Conservation (phyloP, 2,888 invertebrate genomes). For the Lymantria dispar region DNA sequence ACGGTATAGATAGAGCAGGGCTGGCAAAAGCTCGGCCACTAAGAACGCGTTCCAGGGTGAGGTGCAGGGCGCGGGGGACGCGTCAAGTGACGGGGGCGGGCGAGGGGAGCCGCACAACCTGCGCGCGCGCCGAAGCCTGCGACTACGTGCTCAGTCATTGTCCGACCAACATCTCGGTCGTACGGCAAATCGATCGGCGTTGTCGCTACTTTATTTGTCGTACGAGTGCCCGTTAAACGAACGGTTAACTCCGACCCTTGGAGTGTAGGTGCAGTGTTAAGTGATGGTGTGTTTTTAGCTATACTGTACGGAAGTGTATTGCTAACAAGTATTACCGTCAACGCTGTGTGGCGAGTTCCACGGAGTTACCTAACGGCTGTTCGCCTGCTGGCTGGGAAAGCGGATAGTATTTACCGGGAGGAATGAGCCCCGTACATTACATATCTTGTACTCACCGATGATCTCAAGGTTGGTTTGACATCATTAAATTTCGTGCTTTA, state of each 20-base stretch:
- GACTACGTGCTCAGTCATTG: constrained; percentile 70
- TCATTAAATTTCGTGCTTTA: constrained; percentile 29
- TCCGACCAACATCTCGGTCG: constrained; percentile 75
- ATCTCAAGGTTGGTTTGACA: constrained; percentile 76
- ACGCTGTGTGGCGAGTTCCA: constrained; percentile 64
- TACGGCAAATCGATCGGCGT: constrained; percentile 59
- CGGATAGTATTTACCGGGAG: constrained; percentile 74
- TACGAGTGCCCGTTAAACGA: constrained; percentile 69
- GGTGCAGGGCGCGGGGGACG: constrained; percentile 31
- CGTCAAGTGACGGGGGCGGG: constrained; percentile 30
- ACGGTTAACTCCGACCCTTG: constrained; percentile 65
- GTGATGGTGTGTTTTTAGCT: constrained; percentile 80
- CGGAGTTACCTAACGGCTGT: constrained; percentile 74
- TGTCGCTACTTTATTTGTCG: constrained; percentile 70
- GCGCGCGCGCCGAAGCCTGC: constrained; percentile 67
- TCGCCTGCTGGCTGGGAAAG: constrained; percentile 77
- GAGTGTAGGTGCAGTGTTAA: constrained; percentile 74
- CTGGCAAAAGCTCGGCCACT: constrained; percentile 65
- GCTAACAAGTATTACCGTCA: constrained; percentile 72
- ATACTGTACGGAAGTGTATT: constrained; percentile 76
- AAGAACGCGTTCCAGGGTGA: constrained; percentile 57
- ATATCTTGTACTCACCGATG: constrained; percentile 78
- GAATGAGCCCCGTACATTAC: constrained; percentile 80
- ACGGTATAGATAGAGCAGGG: constrained; percentile 53
- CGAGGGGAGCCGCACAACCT: constrained; percentile 44